Evolutionary conservation across 64 coral and sea anemone species (phyloP), one percentile per base, ranked within the genome.

Genomic region (Trachythela sp.): DNA sequence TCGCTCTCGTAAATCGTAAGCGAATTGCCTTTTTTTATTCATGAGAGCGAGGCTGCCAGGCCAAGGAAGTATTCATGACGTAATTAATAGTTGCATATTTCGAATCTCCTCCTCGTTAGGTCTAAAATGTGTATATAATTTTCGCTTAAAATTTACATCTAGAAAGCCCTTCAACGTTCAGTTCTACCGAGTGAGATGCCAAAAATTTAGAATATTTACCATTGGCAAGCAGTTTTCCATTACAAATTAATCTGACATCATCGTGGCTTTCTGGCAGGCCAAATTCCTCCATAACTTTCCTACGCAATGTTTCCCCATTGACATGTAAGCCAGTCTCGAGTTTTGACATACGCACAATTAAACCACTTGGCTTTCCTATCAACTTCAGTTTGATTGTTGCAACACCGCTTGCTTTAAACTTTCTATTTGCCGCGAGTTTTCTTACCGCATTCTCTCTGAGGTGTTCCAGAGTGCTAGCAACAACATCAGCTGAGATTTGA

Each of bases 341-440:
- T 18, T 13, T 80, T 36, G 31, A 35, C 8, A 15, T 0, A 37
- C 2, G 75, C 33, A 18, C 13, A 29, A 1, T 39, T n/a, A n/a
- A n/a, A 34, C 37, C 75, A 80, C 17, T 35, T 17, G 20, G 7
- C 11, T n/a, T 27, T 64, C 56, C 56, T 39, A 80, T 39, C 2
- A 80, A 80, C 32, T 80, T 80, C 37, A 80, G 75, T 80, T 39
- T 80, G 37, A 80, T 80, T 15, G 33, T 80, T 80, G 75, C 75
- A 37, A 80, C 37, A 80, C 75, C 75, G 33, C 75, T 37, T 0
- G 75, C 75, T 36, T 80, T 80, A 35, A 80, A 80, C 33, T 80
- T 80, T 35, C 32, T 35, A 39, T 80, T 80, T 80, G 75, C 75
- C 4, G 75, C 31, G 10, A 80, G 33, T 80, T 80, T 80, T 80